Base-by-base conservation (phyloP, 2,888 invertebrate genomes). In the Phaedon cochleariae region DNA sequence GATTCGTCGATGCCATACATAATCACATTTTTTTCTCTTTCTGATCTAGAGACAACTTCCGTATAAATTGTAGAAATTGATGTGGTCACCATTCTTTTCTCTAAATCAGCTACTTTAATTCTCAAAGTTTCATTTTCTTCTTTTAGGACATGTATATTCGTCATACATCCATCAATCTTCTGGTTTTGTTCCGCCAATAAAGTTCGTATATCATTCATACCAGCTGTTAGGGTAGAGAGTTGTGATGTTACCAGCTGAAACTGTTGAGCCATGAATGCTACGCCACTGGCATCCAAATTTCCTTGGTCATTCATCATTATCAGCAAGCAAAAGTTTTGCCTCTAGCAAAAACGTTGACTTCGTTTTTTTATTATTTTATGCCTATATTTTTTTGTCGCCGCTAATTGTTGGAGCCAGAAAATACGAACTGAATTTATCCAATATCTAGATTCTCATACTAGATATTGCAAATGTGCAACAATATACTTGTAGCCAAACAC, bases 381-480 rank as follows among this genome's bases (percentile, higher is more conserved):
- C n/a, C n/a, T n/a, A n/a, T n/a, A n/a, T n/a, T n/a, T n/a, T n/a
- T 29, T 31, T 29, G 31, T 52, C 17, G 15, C 12, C 31, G 31
- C 20, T 52, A n/a, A n/a, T 52, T 29, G 15, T 29, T 6, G 52
- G 52, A 52, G 29, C 15, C 52, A 18, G 17, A 15, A 15, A 0
- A 17, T 52, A 18, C n/a, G 52, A 2, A 31, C 2, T 29, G 31
- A 9, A 29, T 52, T 52, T 52, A 52, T 52, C 52, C n/a, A 52
- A 52, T 52, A 29, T 29, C 52, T 52, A 29, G 20, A n/a, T 52
- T 52, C 29, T n/a, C 52, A 52, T 15, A n/a, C 29, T 29, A 52
- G 51, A 51, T 51, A 51, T 51, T 49, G 20, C 10, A 49, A 49
- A n/a, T 1, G 22, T 49, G 20, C 22, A 21, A 20, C 21, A 21